Evolutionary conservation across 2,888 invertebrate genomes (phyloP).

Genomic region (Hoplodrina blanda): DNA sequence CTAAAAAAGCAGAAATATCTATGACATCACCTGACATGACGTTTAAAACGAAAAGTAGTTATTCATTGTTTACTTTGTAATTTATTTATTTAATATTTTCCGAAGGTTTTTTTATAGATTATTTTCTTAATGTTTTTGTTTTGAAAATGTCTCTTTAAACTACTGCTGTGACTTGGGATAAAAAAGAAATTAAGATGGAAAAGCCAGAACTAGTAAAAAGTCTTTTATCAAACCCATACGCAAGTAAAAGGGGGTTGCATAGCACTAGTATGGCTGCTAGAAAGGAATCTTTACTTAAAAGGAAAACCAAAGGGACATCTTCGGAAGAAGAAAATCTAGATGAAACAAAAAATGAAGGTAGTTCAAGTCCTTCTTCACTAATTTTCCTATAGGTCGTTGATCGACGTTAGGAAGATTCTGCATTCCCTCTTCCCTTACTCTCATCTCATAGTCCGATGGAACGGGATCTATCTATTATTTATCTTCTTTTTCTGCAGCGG

Average conservation of each 20-base stretch:
- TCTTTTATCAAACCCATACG: not conserved
- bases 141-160: not conserved
- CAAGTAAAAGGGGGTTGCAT: not conserved
- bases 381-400: too few relatives aligned
- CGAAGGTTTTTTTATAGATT: not conserved
- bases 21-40: constrained; percentile 8
- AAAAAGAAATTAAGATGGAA: constrained; percentile 10
- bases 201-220: not conserved
- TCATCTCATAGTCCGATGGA: too few relatives aligned
- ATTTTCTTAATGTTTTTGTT: not conserved
- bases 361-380: too few relatives aligned
- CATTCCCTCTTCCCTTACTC: too few relatives aligned
- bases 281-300: not conserved
- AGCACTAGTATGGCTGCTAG: too few relatives aligned
- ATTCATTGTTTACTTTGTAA: constrained; percentile 31
- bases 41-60: not conserved
- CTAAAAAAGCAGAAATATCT: not conserved
- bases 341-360: too few relatives aligned
- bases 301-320: not conserved
- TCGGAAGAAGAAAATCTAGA: too few relatives aligned
- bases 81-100: not conserved
- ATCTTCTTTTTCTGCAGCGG: constrained; percentile 41
- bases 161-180: not conserved
- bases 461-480: too few relatives aligned
- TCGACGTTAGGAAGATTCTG: too few relatives aligned